Conservation (phyloP, 2,888 invertebrate species). For the Idaea biselata region DNA sequence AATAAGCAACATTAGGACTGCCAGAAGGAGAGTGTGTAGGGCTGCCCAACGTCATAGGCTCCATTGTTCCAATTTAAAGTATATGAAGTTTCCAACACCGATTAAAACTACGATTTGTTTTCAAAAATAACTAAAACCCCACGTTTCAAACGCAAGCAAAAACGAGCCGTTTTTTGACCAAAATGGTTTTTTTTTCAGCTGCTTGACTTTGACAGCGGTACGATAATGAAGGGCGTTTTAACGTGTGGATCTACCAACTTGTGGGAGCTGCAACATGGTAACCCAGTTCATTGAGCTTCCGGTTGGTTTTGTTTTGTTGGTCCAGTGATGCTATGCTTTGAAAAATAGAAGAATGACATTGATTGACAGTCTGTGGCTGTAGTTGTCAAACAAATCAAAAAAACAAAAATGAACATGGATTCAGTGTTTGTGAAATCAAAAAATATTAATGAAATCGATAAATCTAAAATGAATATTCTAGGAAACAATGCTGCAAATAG, state of each 20-base stretch:
- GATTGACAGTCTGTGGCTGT: conserved; percentile 22
- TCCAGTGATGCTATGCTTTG: conserved; percentile 12
- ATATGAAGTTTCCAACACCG: conserved; percentile 5
- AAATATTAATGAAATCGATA: conserved; percentile 50
- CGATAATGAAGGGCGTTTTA: not conserved
- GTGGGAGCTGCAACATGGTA: not conserved
- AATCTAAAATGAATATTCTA: conserved; percentile 47
- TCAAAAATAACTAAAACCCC: not conserved
- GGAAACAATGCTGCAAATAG: conserved; percentile 48
- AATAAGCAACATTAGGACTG: conserved; percentile 83
- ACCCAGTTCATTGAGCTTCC: not conserved
- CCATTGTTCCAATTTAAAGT: conserved; percentile 77
- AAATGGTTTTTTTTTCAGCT: not conserved
- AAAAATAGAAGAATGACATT: conserved; percentile 10
- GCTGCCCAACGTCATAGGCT: conserved; percentile 91
- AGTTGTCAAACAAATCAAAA: conserved; percentile 58
- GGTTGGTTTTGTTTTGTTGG: not conserved
- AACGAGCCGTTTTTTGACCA: not conserved
- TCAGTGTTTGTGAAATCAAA: conserved; percentile 56
- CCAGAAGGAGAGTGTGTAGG: conserved; percentile 87
- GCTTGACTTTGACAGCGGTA: not conserved
- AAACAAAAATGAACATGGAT: conserved; percentile 66
- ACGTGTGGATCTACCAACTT: not conserved
- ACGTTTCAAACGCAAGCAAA: not conserved
- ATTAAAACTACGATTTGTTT: not conserved